A percentile compares a stretch with the other conserved stretches of the same genome.
Evolutionary conservation across 1,140 invertebrate genomes (phyloP).

Genomic region (Plectrocnemia conspersa): DNA sequence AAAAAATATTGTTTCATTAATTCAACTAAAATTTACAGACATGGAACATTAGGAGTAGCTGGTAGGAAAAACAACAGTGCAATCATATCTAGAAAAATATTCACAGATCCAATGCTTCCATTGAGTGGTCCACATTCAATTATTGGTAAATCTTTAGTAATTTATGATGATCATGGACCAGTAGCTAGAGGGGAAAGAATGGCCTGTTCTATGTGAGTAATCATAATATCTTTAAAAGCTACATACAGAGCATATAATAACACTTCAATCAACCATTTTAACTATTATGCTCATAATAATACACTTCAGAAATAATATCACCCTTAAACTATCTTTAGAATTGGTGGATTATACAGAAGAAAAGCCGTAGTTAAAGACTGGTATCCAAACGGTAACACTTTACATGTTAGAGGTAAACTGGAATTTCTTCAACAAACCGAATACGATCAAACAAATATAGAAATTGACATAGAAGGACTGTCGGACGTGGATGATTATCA

Average conservation of each 20-base stretch:
- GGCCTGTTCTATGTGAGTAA: slow-evolving; percentile 76
- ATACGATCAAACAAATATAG: slow-evolving; percentile 76
- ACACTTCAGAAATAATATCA: slow-evolving; percentile 12
- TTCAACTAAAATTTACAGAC: slow-evolving; percentile 46
- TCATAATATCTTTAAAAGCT: not conserved
- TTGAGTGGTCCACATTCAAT: slow-evolving; percentile 71
- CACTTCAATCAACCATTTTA: too few relatives aligned
- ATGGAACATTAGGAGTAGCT: slow-evolving; percentile 68
- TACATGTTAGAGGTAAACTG: slow-evolving; percentile 65
- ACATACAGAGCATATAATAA: not conserved
- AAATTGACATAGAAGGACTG: slow-evolving; percentile 72
- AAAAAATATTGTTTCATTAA: slow-evolving; percentile 27
- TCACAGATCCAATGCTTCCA: slow-evolving; percentile 73
- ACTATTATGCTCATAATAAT: too few relatives aligned
- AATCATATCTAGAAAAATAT: slow-evolving; percentile 65
- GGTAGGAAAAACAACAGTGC: slow-evolving; percentile 62
- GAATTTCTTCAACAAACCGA: slow-evolving; percentile 80
- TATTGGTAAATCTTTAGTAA: slow-evolving; percentile 77
- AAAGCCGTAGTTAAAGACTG: slow-evolving; percentile 83
- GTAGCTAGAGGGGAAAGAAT: slow-evolving; percentile 79
- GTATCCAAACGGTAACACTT: slow-evolving; percentile 71
- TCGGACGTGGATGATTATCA: slow-evolving; percentile 68
- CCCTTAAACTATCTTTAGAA: slow-evolving; percentile 51
- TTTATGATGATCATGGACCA: slow-evolving; percentile 84
- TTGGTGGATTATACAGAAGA: slow-evolving; percentile 66